phyloP scores from a whole-genome alignment of 1,140 invertebrate species.

The Pollicipes pollicipes region DNA sequence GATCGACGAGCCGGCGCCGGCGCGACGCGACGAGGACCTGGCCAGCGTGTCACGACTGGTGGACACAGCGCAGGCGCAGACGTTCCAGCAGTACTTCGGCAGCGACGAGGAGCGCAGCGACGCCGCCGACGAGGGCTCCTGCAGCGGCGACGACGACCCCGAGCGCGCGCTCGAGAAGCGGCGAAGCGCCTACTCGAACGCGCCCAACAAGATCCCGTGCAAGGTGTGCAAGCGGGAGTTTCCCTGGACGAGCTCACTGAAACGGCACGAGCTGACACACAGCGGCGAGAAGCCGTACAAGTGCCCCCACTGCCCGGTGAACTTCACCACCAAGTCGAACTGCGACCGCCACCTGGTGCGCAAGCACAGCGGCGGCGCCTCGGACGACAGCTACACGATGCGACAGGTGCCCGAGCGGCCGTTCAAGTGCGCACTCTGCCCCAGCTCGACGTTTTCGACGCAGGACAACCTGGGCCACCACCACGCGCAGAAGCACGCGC shows the following conservation, averaged over 20 bases:
- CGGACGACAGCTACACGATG: constrained; percentile 26
- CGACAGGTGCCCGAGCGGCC: constrained; percentile 57
- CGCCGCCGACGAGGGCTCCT: constrained; percentile 21
- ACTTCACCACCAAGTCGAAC: constrained; percentile 93
- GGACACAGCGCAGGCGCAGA: constrained; percentile 57
- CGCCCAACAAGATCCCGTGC: constrained; percentile 72
- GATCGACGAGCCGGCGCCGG: constrained; percentile 41
- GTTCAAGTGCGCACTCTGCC: constrained; percentile 64
- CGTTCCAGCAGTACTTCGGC: constrained; percentile 26
- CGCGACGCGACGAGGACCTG: constrained; percentile 33
- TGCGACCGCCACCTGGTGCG: constrained; percentile 80
- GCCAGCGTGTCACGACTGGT: constrained; percentile 55
- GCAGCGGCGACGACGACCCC: constrained; percentile 12
- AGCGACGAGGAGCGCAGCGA: constrained; percentile 16
- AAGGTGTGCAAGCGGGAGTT: constrained; percentile 82
- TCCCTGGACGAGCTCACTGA: constrained; percentile 84
- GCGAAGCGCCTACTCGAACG: constrained; percentile 86
- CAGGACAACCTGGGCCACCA: constrained; percentile 60
- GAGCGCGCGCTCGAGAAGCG: constrained; percentile 40
- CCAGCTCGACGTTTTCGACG: constrained; percentile 67
- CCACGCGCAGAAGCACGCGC: constrained; percentile 45
- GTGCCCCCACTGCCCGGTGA: constrained; percentile 71
- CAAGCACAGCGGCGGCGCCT: constrained; percentile 54
- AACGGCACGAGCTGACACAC: constrained; percentile 78
- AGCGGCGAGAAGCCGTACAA: constrained; percentile 92